phyloP scores from a whole-genome alignment of 2,113 vertebrate species.

The Guaruba guarouba region DNA sequence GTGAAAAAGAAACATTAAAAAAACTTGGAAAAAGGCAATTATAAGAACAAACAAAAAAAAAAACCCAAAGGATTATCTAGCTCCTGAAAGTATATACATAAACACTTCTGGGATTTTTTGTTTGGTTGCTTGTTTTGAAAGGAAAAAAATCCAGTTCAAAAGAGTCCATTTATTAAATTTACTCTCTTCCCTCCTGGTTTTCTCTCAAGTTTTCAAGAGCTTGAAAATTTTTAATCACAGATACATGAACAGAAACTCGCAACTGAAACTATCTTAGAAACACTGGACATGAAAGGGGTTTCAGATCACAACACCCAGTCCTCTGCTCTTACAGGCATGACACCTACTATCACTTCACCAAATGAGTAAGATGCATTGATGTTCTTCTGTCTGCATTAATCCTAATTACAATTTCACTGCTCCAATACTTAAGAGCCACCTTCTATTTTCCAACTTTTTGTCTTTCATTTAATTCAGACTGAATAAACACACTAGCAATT shows the following conservation, averaged over 20 bases:
- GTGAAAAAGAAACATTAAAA: neutral
- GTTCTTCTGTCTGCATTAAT: neutral
- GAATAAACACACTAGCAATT: neutral
- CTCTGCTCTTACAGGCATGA: neutral
- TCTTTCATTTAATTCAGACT: neutral
- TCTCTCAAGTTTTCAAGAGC: neutral
- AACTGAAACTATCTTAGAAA: neutral
- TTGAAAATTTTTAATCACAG: neutral
- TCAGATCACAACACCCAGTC: neutral
- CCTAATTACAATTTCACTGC: neutral
- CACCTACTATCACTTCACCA: neutral
- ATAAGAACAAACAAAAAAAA: neutral
- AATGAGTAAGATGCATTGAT: neutral
- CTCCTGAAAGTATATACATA: neutral
- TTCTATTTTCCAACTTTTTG: neutral
- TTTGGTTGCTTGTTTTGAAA: neutral
- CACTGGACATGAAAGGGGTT: neutral
- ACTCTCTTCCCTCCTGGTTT: neutral
- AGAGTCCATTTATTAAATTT: neutral
- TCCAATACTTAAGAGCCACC: neutral
- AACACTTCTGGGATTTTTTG: neutral
- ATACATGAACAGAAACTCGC: neutral
- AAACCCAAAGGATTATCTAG: neutral
- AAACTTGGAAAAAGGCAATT: rapidly evolving
- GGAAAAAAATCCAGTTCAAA: neutral